Evolutionary conservation across 2,797 vertebrate genomes (phyloP).

Genomic region (Spinus olivaceus): DNA sequence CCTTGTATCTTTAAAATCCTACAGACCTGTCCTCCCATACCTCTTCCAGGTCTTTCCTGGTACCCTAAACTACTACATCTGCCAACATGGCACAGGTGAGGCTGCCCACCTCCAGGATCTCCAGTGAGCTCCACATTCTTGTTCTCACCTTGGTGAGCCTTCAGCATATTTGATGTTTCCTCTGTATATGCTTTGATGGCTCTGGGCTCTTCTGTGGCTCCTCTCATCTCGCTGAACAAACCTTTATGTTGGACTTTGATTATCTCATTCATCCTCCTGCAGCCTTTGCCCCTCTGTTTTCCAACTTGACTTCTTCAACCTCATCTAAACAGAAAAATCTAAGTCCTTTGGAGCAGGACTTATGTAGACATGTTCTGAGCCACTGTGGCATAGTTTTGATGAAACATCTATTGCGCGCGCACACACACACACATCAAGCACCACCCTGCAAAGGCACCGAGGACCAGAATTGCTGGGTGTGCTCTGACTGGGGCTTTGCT

Average conservation of each 20-base stretch:
- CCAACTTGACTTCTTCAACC: neutral
- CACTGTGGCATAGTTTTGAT: neutral
- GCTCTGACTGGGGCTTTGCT: neutral
- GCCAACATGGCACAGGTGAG: neutral
- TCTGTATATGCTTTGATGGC: neutral
- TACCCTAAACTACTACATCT: neutral
- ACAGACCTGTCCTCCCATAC: neutral
- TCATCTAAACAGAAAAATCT: neutral
- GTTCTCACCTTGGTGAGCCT: neutral
- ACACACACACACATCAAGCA: neutral
- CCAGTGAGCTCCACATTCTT: neutral
- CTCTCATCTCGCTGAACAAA: neutral
- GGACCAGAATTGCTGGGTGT: neutral
- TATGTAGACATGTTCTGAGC: neutral
- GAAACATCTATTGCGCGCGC: neutral
- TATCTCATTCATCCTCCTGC: neutral
- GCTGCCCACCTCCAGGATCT: neutral
- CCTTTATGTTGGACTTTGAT: neutral
- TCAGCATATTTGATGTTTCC: neutral
- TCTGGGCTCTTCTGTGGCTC: neutral
- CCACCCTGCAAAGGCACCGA: neutral
- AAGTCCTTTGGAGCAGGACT: neutral
- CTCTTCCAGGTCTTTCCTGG: neutral
- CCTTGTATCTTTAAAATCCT: neutral
- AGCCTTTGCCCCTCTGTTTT: neutral